Evolutionary conservation across 2,113 vertebrate species (phyloP), one percentile per base, ranked within the genome.

Genomic region (Stictonetta naevosa): DNA sequence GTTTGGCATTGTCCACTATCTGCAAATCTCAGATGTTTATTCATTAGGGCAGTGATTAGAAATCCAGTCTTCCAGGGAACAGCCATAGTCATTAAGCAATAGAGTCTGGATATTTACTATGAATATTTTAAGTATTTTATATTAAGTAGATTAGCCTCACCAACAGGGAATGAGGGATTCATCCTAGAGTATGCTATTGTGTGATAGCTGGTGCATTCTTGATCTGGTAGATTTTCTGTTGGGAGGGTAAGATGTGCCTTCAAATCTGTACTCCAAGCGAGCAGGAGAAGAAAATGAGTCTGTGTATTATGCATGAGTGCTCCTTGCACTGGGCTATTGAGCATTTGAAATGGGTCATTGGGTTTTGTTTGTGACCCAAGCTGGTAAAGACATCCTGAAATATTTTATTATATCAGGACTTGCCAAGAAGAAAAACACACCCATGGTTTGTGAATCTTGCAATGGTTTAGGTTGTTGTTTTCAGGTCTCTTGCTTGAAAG

Each of bases 91-190:
- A 82, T 94, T 90, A 89, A 91, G 78, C 59, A 77, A 76, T 16
- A 36, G 53, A 44, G 8, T 69, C 44, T 91, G 87, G 87, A 90
- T 90, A 91, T 92, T 91, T 79, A 62, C 69, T 83, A 77, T 68
- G 64, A 89, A 91, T 92, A 95, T 94, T 87, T 85, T 53, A 83
- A 90, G 28, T 75, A 79, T 92, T 96, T 93, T 89, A n/a, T 92
- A 85, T 91, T 82, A 83, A 94, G 71, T 85, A 92, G 91, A 91
- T 95, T 91, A 93, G 4, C 34, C 82, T 89, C 62, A 73, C 36
- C 3, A 0, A 84, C 46, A 78, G 16, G 6, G 29, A 22, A 63
- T 64, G 63, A 85, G 6, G 8, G 53, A 75, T 78, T 92, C 66
- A 31, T 77, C 42, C 34, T 88, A 22, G 34, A 52, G 15, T 23